Base-by-base conservation (phyloP, 1,140 invertebrate genomes). In the Plectrocnemia conspersa region DNA sequence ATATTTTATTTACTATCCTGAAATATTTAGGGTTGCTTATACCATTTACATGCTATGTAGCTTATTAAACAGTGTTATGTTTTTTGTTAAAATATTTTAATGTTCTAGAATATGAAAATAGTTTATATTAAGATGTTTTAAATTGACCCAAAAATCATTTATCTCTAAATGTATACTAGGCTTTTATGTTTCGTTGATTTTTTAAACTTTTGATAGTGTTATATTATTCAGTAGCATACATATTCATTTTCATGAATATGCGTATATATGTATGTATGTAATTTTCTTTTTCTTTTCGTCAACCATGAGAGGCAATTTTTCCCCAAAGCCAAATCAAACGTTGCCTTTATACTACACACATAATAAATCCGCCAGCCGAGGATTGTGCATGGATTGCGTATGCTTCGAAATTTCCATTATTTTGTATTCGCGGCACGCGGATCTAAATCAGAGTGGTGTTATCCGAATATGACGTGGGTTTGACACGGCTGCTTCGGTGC, bases 401-500 rank as follows among this genome's bases (percentile, higher is more conserved):
- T n/a, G n/a, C n/a, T n/a, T n/a, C n/a, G 33, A 49, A 50, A 33
- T 38, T 21, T 21, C 21, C 22, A 50, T 38, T 38, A 50, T 38
- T 50, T 19, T 10, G 33, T 16, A 50, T 50, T 50, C 47, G 32
- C 22, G 13, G 35, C 47, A 50, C 47, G 46, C 32, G 29, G 19
- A 11, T 3, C n/a, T 19, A 50, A 50, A 50, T 50, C 47, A 50
- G 13, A 35, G 29, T 19, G 33, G 47, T 27, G 47, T 50, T 50
- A 50, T 50, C 47, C 47, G 10, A 4, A 23, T 38, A 38, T 50
- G 47, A 50, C 47, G 47, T 50, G 47, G 47, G 47, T 50, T 50
- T 50, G 47, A 50, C 47, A 36, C 33, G 47, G 33, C 47, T 50
- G 47, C 47, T 38, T 35, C 33, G 2, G 21, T 16, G 32, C 47